Percentiles rank a stretch among this genome's conserved stretches.
phyloP scores from a whole-genome alignment of 2,797 vertebrate species.

The Balearica regulorum region DNA sequence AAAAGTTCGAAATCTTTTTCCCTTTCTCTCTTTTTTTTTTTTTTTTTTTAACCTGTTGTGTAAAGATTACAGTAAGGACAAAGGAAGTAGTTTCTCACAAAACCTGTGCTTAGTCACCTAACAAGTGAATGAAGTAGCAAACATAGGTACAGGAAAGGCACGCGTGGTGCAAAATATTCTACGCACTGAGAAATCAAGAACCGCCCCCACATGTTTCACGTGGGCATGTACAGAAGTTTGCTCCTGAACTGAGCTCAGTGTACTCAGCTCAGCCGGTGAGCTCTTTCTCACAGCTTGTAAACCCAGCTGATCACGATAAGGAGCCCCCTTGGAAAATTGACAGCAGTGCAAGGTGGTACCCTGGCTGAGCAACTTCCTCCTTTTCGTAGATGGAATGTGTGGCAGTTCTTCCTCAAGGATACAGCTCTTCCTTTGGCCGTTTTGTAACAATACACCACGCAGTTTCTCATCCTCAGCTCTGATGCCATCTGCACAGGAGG shows the following conservation, averaged over 20 bases:
- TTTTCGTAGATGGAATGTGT: not conserved
- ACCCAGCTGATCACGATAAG: not conserved
- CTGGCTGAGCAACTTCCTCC: rapidly evolving
- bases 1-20: too few species aligned
- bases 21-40: too few species aligned
- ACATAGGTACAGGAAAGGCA: not conserved
- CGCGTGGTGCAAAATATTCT: rapidly evolving
- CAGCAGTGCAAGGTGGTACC: not conserved
- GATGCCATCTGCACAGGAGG: not conserved
- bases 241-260: not conserved
- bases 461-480: not conserved
- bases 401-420: not conserved
- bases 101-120: not conserved
- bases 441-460: not conserved
- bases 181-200: not conserved
- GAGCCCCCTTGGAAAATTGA: not conserved
- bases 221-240: not conserved
- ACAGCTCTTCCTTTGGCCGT: not conserved
- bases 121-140: not conserved
- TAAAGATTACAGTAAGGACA: not conserved
- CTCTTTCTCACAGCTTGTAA: not conserved
- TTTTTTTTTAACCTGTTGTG: not conserved
- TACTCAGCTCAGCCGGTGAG: not conserved
- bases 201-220: rapidly evolving
- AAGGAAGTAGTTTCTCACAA: not conserved